phyloP scores from a whole-genome alignment of 30 jellyfish, hydroid and myxozoan species.

The Hydra vulgaris region DNA sequence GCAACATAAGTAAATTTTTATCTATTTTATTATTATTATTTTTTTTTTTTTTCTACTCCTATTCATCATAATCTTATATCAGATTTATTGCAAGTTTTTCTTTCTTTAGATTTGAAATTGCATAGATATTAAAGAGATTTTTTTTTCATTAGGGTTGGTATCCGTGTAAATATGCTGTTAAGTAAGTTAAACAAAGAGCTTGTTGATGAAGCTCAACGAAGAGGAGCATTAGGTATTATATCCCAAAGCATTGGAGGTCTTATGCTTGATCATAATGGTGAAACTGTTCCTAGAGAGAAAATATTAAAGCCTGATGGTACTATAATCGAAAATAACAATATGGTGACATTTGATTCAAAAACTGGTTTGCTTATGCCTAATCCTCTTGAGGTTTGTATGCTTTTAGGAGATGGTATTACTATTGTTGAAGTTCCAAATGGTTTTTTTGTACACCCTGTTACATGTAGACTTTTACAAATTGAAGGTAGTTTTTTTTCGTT shows the following conservation, averaged over 20 bases:
- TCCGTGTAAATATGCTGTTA: slow-evolving; percentile 56
- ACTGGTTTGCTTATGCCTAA: slow-evolving; percentile 82
- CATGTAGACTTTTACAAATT: slow-evolving; percentile 75
- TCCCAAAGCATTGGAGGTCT: slow-evolving; percentile 72
- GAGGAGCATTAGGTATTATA: slow-evolving; percentile 90
- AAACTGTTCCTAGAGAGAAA: slow-evolving; percentile 52
- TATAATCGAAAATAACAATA: slow-evolving; percentile 16
- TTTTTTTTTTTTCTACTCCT: background rate
- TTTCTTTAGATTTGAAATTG: background rate
- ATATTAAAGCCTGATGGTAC: slow-evolving; percentile 76
- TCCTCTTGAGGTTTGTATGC: slow-evolving; percentile 32
- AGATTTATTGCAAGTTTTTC: background rate
- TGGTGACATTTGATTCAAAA: slow-evolving; percentile 30
- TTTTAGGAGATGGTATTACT: slow-evolving; percentile 60
- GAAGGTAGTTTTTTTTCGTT: slow-evolving; percentile 70
- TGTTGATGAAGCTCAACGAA: slow-evolving; percentile 75
- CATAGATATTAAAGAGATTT: background rate
- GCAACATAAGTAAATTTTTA: background rate
- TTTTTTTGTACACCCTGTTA: slow-evolving; percentile 85
- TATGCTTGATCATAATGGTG: slow-evolving; percentile 47
- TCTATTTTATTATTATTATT: too few species aligned
- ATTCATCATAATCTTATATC: background rate
- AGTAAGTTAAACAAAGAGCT: slow-evolving; percentile 52
- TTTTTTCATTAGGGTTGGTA: slow-evolving; percentile 47
- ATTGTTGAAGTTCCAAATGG: slow-evolving; percentile 66